These are phyloP conservation scores for Pachyuromys duprasi DNA, from an alignment of 2,797 vertebrate genomes.

Conservation along the genomic window DNA sequence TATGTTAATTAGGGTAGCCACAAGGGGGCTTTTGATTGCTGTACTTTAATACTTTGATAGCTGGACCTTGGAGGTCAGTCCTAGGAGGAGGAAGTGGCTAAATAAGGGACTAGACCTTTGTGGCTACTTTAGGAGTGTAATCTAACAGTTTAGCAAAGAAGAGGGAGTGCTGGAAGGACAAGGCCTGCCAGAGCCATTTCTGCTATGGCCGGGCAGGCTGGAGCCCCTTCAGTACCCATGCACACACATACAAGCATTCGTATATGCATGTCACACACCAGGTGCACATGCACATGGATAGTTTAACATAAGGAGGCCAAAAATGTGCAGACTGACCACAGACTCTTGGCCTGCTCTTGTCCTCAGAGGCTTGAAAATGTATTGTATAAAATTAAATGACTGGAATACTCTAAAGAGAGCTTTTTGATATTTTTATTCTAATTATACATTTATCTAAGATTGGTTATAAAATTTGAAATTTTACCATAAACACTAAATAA, in stretches of 20 bases:
- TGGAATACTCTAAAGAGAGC: neutral
- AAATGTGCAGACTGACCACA: neutral
- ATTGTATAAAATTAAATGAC: slow-evolving; percentile 39
- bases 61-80: neutral
- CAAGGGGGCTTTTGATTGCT: neutral
- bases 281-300: neutral
- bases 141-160: neutral
- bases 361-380: neutral
- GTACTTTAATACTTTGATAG: neutral
- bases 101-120: neutral
- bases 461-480: slow-evolving; percentile 19
- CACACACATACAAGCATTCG: too few species aligned
- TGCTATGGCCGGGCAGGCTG: neutral
- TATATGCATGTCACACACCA: neutral
- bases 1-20: neutral
- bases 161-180: neutral
- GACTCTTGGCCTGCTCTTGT: neutral
- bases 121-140: neutral
- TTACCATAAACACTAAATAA: neutral
- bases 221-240: neutral
- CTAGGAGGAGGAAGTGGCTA: neutral
- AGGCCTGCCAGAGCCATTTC: neutral
- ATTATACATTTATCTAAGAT: slow-evolving; percentile 41
- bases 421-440: slow-evolving; percentile 33
- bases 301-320: neutral